These are phyloP conservation scores for Brenthis ino DNA, from an alignment of 2,888 invertebrate species.

Conservation along the genomic window DNA sequence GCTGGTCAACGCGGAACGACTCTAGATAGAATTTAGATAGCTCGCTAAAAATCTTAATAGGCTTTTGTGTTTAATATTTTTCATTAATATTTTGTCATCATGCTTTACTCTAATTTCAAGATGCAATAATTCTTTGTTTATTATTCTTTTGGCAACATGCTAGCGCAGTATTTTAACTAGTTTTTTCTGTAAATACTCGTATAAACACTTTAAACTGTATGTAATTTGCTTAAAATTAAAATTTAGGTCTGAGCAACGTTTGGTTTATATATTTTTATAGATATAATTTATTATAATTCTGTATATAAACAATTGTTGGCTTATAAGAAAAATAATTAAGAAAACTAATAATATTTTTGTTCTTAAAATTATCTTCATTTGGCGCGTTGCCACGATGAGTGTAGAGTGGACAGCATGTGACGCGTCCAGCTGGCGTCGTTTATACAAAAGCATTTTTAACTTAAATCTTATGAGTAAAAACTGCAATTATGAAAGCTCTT, in stretches of 20 bases:
- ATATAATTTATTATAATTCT: not conserved
- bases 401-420: slow-evolving; percentile 13
- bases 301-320: not conserved
- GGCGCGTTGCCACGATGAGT: slow-evolving; percentile 21
- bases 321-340: slow-evolving; percentile 14
- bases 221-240: not conserved
- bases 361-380: slow-evolving; percentile 17
- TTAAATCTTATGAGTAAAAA: not conserved
- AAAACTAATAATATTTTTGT: slow-evolving; percentile 2
- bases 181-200: no score
- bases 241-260: not conserved
- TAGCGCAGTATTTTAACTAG: no score
- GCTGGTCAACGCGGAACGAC: slow-evolving; percentile 10
- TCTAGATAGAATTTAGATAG: slow-evolving; percentile 5
- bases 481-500: not conserved
- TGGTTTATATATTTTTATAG: not conserved
- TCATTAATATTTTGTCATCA: not conserved
- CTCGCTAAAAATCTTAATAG: slow-evolving; percentile 7
- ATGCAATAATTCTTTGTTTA: no score
- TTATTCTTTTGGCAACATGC: no score
- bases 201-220: no score
- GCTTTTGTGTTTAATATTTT: not conserved
- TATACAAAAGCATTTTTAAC: slow-evolving; percentile 2
- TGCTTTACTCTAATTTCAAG: no score
- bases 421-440: slow-evolving; percentile 17